phyloP scores from a whole-genome alignment of 2,113 vertebrate genomes.

The Saccopteryx bilineata region DNA sequence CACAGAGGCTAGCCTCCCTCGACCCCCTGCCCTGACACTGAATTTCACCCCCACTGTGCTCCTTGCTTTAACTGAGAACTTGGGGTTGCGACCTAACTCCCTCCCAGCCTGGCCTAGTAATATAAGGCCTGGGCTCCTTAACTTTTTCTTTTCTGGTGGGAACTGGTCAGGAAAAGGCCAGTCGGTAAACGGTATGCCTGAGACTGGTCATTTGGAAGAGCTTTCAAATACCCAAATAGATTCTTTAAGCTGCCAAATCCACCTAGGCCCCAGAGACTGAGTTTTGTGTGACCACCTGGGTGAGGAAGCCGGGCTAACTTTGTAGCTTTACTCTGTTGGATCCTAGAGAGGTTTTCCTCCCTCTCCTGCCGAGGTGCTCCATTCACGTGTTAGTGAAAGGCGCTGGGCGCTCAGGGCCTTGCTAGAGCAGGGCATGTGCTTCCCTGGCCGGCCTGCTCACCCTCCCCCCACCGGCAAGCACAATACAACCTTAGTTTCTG shows the following conservation, averaged over 20 bases:
- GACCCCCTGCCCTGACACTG: constrained; percentile 75
- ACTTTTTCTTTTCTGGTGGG: background rate
- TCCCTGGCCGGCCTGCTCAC: constrained; percentile 60
- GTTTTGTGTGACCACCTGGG: constrained; percentile 30
- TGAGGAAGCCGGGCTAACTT: background rate
- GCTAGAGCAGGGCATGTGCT: constrained; percentile 67
- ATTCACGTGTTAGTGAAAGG: constrained; percentile 30
- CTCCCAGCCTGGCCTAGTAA: background rate
- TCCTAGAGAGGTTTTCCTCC: background rate
- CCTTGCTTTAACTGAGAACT: constrained; percentile 80
- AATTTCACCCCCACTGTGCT: constrained; percentile 78
- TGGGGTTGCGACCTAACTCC: constrained; percentile 71
- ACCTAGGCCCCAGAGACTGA: background rate
- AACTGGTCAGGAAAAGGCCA: background rate
- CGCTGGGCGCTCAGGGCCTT: background rate
- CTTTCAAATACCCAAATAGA: background rate
- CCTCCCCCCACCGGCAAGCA: constrained; percentile 80
- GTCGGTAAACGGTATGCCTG: background rate
- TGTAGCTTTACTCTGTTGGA: background rate
- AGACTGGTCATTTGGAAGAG: background rate
- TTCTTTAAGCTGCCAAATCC: constrained; percentile 12
- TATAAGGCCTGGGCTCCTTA: background rate
- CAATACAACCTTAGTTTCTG: constrained; percentile 83
- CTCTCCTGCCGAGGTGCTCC: background rate
- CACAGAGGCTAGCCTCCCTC: constrained; percentile 64